Evolutionary conservation across 2,113 vertebrate genomes (phyloP), one percentile per base, ranked within the genome.

Genomic region (Chaetura pelagica): DNA sequence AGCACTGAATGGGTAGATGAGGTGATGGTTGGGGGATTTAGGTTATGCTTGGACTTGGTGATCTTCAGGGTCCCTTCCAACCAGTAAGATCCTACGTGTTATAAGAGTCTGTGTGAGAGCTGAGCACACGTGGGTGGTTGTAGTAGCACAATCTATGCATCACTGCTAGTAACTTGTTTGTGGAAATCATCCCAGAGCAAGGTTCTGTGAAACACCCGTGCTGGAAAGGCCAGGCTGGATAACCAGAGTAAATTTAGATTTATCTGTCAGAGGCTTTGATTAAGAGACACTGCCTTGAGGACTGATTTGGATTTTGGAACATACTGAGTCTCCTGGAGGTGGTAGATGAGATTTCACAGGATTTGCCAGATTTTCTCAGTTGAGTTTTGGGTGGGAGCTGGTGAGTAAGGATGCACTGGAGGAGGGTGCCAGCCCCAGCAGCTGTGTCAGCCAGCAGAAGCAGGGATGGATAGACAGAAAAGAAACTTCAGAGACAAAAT

Each of bases 311-410:
- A 51, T 0, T 68, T 84, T 79, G 51, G 93, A 91, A 48, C 24
- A 17, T 2, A 3, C 5, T 21, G 34, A 80, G 59, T 46, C 55
- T 44, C 29, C 81, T 76, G 77, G 87, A 55, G 84, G 84, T 57
- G 76, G 78, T 5, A 69, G 82, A 51, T 84, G 92, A 91, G 42
- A 16, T 30, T 13, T 22, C 51, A 10, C 23, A 66, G 71, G 63
- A 48, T 82, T 62, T 95, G 63, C 58, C 46, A 67, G 46, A n/a
- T 85, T 79, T 91, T 49, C 85, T 93, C 48, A 29, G 0, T 8
- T 46, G 76, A 69, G 15, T 91, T 93, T 96, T 84, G 78, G 87
- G 77, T 90, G 77, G 84, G 77, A 87, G 84, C 77, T 91, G 73
- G 61, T 77, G 54, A 75, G 32, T 29, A 12, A 77, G 79, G 86